These are phyloP conservation scores for Drosophila cardini DNA, from an alignment of 1,140 invertebrate species.

Conservation along the genomic window DNA sequence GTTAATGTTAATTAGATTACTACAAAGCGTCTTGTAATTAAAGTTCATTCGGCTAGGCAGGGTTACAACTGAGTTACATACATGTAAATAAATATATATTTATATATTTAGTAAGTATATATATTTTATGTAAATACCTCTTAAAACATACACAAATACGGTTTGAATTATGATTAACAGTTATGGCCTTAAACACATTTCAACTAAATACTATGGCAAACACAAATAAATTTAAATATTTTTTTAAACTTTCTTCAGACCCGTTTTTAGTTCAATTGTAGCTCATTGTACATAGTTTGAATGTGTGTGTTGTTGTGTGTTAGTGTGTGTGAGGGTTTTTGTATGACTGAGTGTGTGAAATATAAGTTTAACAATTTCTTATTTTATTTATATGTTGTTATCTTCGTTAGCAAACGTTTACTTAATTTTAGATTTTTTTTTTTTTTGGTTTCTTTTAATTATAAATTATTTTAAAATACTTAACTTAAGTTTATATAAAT, in stretches of 20 bases:
- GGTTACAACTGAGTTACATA: conserved; percentile 26
- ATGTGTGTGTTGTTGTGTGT: conserved; percentile 38
- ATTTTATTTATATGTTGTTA: conserved; percentile 46
- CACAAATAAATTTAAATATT: conserved; percentile 50
- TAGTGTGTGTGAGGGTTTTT: conserved; percentile 36
- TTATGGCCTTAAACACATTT: conserved; percentile 66
- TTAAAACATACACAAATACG: conserved; percentile 29
- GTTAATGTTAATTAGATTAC: conserved; percentile 44
- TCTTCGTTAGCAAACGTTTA: conserved; percentile 39
- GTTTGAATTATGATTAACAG: conserved; percentile 41
- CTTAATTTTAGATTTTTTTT: conserved; percentile 48
- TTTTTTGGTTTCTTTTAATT: conserved; percentile 38
- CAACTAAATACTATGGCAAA: conserved; percentile 74
- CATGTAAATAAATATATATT: conserved; percentile 11
- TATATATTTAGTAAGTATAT: conserved; percentile 39
- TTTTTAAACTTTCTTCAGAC: conserved; percentile 55
- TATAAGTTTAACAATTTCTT: conserved; percentile 44
- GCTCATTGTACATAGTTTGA: conserved; percentile 68
- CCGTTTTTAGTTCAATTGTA: conserved; percentile 50
- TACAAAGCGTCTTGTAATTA: conserved; percentile 63
- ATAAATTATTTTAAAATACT: conserved; percentile 80
- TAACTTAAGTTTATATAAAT: conserved; percentile 73
- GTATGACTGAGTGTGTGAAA: conserved; percentile 36
- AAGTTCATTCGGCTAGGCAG: conserved; percentile 37
- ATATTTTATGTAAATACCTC: conserved; percentile 12